Base-by-base conservation (phyloP, 2,888 invertebrate species). In the Elmis aenea region DNA sequence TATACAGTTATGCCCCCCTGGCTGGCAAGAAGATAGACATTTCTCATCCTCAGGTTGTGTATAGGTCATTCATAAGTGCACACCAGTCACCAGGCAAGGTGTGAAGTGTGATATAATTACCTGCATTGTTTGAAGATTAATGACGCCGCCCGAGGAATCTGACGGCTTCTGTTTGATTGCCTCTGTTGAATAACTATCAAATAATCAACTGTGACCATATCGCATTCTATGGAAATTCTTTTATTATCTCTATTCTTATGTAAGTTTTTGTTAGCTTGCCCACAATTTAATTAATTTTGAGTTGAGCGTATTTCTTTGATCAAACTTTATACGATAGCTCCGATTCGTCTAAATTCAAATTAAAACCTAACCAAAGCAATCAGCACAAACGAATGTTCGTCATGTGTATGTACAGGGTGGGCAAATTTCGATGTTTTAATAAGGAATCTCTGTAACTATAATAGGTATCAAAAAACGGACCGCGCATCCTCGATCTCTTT, bases 151-250 rank as follows among this genome's bases (percentile, higher is more conserved):
- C 47, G 55, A 53, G 55, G 61, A 60, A 59, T 55, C 57, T 54
- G 59, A 59, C 63, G 64, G 64, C 64, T 64, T 62, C 64, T 54
- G 64, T 64, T 62, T 64, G 64, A 64, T 62, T 64, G 57, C 64
- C 51, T 50, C 54, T 53, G 46, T 52, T 36, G 46, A 46, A 45
- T 44, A 55, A 55, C 59, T 54, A 58, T 58, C 57, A 57, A 57
- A 61, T 62, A 62, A 62, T 62, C 57, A 58, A 58, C 50, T 61
- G 60, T 60, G 59, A 59, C 61, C 55, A 46, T 42, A 50, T 46
- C 43, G 38, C 42, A 40, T 52, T 47, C 48, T 46, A 37, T 42
- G 38, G 42, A 45, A 44, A 42, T 40, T 34, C 30, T n/a, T n/a
- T n/a, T n/a, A n/a, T n/a, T n/a, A n/a, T n/a, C n/a, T n/a, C 18